These are phyloP conservation scores for Pipistrellus nathusii DNA, from an alignment of 2,797 vertebrate genomes.

Conservation along the genomic window DNA sequence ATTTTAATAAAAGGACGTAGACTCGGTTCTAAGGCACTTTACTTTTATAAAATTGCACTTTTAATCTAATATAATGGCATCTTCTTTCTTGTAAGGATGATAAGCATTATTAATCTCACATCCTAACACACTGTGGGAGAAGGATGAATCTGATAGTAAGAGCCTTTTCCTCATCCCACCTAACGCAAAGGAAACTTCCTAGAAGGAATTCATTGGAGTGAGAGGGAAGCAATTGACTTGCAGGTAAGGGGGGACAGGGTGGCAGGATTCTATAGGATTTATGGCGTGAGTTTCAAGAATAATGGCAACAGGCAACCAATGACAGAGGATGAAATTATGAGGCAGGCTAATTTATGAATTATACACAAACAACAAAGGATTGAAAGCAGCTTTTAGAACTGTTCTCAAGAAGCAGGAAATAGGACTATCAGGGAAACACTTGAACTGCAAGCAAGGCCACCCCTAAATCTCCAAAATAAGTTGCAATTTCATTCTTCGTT, in stretches of 20 bases:
- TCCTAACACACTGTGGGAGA: neutral
- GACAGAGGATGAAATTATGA: neutral
- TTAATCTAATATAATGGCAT: neutral
- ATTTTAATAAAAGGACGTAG: neutral
- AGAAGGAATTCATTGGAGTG: neutral
- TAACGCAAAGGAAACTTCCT: neutral
- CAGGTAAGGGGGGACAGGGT: neutral
- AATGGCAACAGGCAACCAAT: neutral
- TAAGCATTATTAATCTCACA: neutral
- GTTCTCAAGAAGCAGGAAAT: neutral
- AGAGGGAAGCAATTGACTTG: neutral
- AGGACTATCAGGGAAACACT: neutral
- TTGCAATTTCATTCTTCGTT: neutral
- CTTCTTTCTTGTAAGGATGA: neutral
- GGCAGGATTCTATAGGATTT: neutral
- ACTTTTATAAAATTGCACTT: neutral
- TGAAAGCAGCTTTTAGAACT: constrained; percentile 17
- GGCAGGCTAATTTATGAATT: neutral
- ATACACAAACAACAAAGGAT: neutral
- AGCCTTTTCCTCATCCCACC: neutral
- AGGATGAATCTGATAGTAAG: neutral
- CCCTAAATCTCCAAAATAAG: neutral
- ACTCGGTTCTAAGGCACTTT: neutral
- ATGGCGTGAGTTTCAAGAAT: neutral
- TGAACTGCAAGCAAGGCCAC: neutral